Base-by-base conservation (phyloP, 2,797 vertebrate species). In the Microctenopoma steveboyesi region DNA sequence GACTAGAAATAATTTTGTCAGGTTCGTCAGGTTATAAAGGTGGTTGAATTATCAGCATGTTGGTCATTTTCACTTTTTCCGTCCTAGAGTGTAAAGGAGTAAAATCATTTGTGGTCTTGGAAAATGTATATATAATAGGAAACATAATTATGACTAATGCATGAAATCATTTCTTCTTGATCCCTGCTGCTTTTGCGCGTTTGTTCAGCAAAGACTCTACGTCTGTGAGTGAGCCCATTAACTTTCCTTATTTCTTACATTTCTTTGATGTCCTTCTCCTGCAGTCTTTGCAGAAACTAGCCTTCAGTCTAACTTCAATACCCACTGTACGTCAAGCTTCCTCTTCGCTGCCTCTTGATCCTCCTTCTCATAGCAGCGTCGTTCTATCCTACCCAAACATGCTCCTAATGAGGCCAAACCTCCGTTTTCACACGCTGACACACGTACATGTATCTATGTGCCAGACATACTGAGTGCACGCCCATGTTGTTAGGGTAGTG, bases 391-490 rank as follows among this genome's bases (percentile, higher is more conserved):
- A 64, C 78, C 76, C 77, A 85, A 86, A 87, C 85, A 84, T 82
- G 63, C 68, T 80, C 75, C 63, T 90, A 89, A 91, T 88, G 86
- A 92, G 88, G 82, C 82, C 86, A 86, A 72, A 76, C 68, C 81
- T 76, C 40, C 22, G 28, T 66, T 69, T 82, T 79, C 56, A 70
- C 79, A 61, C 65, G 58, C 73, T 49, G 39, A 71, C 40, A 16
- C 57, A 45, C 47, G 7, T 11, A 48, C 43, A 55, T 64, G 56
- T 43, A 56, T 46, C 35, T 61, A 59, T 22, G 8, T 25, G 37
- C 52, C 16, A 55, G 40, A 71, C 37, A 1, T 8, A 22, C 57
- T 33, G 51, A 60, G 49, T 54, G 53, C 47, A 6, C 3, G 15
- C 72, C 60, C 58, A 60, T 51, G 22, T 64, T 81, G 57, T 71